phyloP scores from a whole-genome alignment of 2,888 invertebrate genomes.

The Cryptops parisi region DNA sequence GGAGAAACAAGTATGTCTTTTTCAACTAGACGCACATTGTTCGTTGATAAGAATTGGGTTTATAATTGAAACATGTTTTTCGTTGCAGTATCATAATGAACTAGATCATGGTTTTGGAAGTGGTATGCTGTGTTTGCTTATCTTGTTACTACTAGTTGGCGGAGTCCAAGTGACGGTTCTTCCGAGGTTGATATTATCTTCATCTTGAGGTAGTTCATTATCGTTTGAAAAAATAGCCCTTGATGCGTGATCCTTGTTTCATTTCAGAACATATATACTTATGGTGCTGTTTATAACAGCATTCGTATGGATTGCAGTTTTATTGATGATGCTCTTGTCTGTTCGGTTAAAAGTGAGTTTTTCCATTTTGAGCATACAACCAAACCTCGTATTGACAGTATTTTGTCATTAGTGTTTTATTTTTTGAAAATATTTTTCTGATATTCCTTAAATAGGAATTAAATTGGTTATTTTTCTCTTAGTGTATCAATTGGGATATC shows the following conservation, averaged over 20 bases:
- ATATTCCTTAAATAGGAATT: too few relatives aligned
- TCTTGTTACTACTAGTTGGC: slow-evolving; percentile 56
- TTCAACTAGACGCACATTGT: too few relatives aligned
- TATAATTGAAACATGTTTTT: not conserved
- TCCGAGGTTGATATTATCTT: slow-evolving; percentile 40
- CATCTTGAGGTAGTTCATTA: too few relatives aligned
- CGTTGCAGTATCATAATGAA: slow-evolving; percentile 63
- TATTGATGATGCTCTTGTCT: slow-evolving; percentile 67
- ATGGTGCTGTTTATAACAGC: slow-evolving; percentile 71
- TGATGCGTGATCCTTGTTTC: too few relatives aligned
- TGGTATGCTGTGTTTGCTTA: slow-evolving; percentile 51
- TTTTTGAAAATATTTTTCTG: too few relatives aligned
- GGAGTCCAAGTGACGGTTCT: slow-evolving; percentile 64
- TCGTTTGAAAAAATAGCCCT: too few relatives aligned
- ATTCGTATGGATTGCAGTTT: slow-evolving; percentile 78
- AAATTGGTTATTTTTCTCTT: too few relatives aligned
- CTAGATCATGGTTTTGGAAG: slow-evolving; percentile 74
- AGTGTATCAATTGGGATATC: slow-evolving; percentile 74
- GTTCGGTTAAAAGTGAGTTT: slow-evolving; percentile 47
- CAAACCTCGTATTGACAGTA: too few relatives aligned
- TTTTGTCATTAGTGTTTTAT: too few relatives aligned
- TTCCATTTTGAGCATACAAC: too few relatives aligned
- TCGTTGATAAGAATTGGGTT: not conserved
- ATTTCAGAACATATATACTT: slow-evolving; percentile 52
- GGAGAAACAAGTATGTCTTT: slow-evolving; percentile 56